Evolutionary conservation across 2,113 vertebrate genomes (phyloP).

Genomic region (Uria lomvia): DNA sequence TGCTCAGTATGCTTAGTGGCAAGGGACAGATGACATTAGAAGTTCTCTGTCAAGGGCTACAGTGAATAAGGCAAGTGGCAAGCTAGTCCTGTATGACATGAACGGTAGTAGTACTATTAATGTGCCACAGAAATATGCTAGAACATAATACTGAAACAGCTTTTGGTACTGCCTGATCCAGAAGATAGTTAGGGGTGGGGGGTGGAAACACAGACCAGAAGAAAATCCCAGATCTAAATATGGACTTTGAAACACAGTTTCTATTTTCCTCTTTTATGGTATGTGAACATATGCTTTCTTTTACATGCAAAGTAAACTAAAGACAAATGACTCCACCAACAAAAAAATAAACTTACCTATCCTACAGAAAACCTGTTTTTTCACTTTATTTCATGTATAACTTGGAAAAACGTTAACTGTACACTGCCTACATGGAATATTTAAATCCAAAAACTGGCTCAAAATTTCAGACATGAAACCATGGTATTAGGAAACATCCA

Average conservation of each 20-base stretch:
- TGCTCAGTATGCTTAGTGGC: not conserved
- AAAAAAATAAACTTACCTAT: not conserved
- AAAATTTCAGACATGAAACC: not conserved
- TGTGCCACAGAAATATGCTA: not conserved
- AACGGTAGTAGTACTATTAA: not conserved
- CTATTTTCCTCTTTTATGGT: not conserved
- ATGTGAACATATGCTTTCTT: not conserved
- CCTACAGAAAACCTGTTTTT: not conserved
- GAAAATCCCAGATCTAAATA: not conserved
- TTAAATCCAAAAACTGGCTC: not conserved
- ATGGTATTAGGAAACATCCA: not conserved
- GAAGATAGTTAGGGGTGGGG: not conserved
- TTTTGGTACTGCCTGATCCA: not conserved
- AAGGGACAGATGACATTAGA: not conserved
- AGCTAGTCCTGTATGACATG: not conserved
- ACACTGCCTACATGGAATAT: not conserved
- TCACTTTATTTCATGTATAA: not conserved
- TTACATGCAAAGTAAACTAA: not conserved
- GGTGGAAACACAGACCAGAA: not conserved
- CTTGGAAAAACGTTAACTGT: not conserved
- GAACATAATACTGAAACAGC: not conserved
- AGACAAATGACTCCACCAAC: not conserved
- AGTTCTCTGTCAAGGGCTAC: not conserved
- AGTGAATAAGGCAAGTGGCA: not conserved
- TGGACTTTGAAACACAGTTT: not conserved